Conservation (phyloP, 1,140 invertebrate genomes). For the Lepidotrigona ventralis region DNA sequence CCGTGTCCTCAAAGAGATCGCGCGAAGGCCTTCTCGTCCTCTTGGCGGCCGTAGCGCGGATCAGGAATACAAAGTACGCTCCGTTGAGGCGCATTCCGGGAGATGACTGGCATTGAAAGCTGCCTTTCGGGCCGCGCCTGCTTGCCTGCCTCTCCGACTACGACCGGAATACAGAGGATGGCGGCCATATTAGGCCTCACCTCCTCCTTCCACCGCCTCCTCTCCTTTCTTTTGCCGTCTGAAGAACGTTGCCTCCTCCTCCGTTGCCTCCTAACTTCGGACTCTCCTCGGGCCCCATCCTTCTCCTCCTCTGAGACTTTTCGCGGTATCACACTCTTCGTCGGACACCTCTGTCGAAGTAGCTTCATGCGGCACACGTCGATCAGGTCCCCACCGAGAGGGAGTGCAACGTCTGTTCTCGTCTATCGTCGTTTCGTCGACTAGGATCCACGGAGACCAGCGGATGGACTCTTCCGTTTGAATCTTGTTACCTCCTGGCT, state of each 20-base stretch:
- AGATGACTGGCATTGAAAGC: conserved; percentile 79
- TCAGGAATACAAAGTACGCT: conserved; percentile 75
- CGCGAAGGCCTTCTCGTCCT: conserved; percentile 53
- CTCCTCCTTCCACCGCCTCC: conserved; percentile 44
- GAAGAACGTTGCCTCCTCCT: conserved; percentile 24
- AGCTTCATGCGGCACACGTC: too few relatives aligned
- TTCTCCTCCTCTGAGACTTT: neutral
- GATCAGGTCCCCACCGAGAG: too few relatives aligned
- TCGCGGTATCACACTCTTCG: neutral
- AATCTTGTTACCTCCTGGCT: neutral
- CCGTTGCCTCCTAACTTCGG: conserved; percentile 9
- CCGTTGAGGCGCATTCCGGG: conserved; percentile 72
- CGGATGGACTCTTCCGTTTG: neutral
- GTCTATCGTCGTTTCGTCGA: neutral
- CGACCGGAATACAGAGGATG: conserved; percentile 78
- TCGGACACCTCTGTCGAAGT: neutral
- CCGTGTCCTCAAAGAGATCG: conserved; percentile 71
- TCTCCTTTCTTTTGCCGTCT: conserved; percentile 21
- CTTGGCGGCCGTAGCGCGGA: conserved; percentile 52
- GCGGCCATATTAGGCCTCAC: conserved; percentile 75
- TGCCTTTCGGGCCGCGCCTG: conserved; percentile 73
- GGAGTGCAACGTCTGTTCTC: neutral
- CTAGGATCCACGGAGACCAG: neutral
- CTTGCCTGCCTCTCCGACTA: conserved; percentile 65
- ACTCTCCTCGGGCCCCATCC: neutral